These are phyloP conservation scores for Chromoteleia sp. DNA, from an alignment of 2,888 invertebrate species.

Conservation along the genomic window DNA sequence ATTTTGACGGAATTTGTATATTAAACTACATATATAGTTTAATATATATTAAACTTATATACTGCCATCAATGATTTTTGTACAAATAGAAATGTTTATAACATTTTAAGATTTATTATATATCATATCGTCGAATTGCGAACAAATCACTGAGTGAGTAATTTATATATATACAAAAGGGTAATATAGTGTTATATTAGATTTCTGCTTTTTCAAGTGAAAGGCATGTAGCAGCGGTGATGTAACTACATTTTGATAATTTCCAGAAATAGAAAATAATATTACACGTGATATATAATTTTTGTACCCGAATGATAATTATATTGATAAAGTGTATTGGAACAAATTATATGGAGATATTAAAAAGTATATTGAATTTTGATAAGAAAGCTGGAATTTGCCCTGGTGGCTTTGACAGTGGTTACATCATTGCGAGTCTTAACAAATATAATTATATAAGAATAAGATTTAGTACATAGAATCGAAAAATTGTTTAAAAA, in stretches of 20 bases:
- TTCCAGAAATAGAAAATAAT: slow-evolving; percentile 9
- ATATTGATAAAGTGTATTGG: slow-evolving; percentile 9
- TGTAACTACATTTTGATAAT: slow-evolving; percentile 24
- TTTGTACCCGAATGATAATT: slow-evolving; percentile 15
- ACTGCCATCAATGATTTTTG: slow-evolving; percentile 33
- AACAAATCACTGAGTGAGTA: slow-evolving; percentile 25
- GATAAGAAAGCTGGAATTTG: slow-evolving; percentile 13
- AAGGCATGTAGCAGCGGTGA: slow-evolving; percentile 22
- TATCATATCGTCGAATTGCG: slow-evolving; percentile 17
- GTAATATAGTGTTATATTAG: slow-evolving; percentile 17
- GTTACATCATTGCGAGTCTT: slow-evolving; percentile 28
- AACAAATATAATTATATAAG: slow-evolving; percentile 13
- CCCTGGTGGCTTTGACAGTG: slow-evolving; percentile 37
- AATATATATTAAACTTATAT: not conserved
- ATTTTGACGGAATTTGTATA: not conserved
- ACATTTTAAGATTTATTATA: slow-evolving; percentile 6
- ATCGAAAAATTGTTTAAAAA: slow-evolving; percentile 14
- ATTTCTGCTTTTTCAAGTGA: slow-evolving; percentile 18
- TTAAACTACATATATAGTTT: not conserved
- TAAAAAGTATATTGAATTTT: slow-evolving; percentile 1
- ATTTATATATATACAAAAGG: slow-evolving; percentile 16
- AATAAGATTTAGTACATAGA: slow-evolving; percentile 14
- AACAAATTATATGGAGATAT: slow-evolving; percentile 16
- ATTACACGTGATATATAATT: slow-evolving; percentile 14
- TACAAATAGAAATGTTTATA: slow-evolving; percentile 17